These are phyloP conservation scores for Pachyrhynchus sulphureomaculatus DNA, from an alignment of 1,140 invertebrate species.

Conservation along the genomic window DNA sequence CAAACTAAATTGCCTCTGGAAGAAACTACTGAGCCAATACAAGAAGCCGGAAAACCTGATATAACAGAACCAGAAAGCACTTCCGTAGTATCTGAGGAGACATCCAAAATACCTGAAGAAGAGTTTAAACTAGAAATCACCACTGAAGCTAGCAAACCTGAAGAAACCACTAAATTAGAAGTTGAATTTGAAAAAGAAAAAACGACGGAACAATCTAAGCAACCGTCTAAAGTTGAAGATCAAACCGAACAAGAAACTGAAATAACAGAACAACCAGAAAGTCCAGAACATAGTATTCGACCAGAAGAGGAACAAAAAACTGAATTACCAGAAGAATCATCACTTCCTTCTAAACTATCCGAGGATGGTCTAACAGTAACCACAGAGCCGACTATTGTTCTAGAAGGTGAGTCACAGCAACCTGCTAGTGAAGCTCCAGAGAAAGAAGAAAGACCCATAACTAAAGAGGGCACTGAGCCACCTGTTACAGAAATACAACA, in stretches of 20 bases:
- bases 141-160: constrained; percentile 7
- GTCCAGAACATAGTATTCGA: background rate
- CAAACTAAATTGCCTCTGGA: background rate
- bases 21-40: constrained; percentile 4
- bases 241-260: constrained; percentile 1
- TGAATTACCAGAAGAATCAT: constrained; percentile 27
- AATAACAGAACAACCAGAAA: background rate
- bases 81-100: constrained; percentile 8
- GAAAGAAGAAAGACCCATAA: constrained; percentile 18
- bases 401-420: too few species aligned
- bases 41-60: background rate
- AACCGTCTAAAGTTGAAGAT: background rate
- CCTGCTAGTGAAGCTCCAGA: constrained; percentile 15
- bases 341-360: constrained; percentile 25
- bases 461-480: background rate
- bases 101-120: constrained; percentile 12
- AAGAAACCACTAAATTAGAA: background rate
- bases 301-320: constrained; percentile 4
- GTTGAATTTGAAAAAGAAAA: constrained; percentile 2
- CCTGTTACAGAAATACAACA: constrained; percentile 11
- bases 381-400: constrained; percentile 1
- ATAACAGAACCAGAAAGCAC: constrained; percentile 14
- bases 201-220: background rate
- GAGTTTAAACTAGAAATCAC: background rate
- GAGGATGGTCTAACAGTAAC: constrained; percentile 21